Evolutionary conservation across 2,113 vertebrate species (phyloP).

Genomic region (Pitta sordida): DNA sequence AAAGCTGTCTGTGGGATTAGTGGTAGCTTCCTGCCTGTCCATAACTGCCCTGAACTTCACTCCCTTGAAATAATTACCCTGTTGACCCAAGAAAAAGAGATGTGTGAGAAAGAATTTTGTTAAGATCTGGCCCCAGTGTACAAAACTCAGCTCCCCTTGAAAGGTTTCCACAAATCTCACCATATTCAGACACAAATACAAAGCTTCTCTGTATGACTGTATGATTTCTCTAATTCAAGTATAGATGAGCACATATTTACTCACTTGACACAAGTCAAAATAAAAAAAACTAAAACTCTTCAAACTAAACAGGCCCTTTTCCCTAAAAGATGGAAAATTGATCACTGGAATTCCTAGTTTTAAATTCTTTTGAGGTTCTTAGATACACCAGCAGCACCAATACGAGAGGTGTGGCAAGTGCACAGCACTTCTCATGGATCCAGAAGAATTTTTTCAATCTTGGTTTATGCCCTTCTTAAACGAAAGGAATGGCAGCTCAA

Average conservation of each 20-base stretch:
- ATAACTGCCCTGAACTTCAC: not conserved
- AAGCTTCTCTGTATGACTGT: not conserved
- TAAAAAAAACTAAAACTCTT: not conserved
- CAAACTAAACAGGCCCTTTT: not conserved
- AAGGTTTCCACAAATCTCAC: not conserved
- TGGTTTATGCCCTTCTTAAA: not conserved
- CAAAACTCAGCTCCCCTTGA: not conserved
- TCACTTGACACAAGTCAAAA: not conserved
- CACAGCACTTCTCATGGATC: not conserved
- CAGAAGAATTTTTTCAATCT: not conserved
- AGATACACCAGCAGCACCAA: not conserved
- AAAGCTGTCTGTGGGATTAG: not conserved
- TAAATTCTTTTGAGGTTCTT: not conserved
- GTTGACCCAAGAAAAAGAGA: not conserved
- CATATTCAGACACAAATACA: not conserved
- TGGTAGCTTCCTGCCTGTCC: not conserved
- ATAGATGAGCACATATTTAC: not conserved
- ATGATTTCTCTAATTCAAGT: not conserved
- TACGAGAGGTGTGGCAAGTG: not conserved
- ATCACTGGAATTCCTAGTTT: not conserved
- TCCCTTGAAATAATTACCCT: not conserved
- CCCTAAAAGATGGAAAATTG: not conserved
- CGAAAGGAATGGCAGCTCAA: not conserved
- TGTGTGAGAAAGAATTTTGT: not conserved
- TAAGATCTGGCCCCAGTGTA: not conserved